Base-by-base conservation (phyloP, 2,797 vertebrate species). In the Carcharodon carcharias region DNA sequence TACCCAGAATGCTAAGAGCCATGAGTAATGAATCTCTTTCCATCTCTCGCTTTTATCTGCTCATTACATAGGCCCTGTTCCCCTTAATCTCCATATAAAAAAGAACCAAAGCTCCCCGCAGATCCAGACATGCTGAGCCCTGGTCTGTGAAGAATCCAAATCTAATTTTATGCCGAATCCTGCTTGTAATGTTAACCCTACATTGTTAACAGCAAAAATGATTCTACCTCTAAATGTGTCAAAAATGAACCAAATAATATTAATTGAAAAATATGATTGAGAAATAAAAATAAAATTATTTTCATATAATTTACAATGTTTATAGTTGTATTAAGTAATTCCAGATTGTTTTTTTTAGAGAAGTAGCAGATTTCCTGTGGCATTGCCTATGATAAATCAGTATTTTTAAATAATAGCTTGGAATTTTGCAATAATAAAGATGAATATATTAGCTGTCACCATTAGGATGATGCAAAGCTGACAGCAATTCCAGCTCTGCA, bases 51-150 rank as follows among this genome's bases (percentile, higher is more conserved):
- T 95, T 95, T 95, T 95, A 95, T 95, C 69, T 95, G 94, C 94
- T 95, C 94, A 77, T 95, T 77, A 95, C 94, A 95, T 58, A 95
- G 94, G 94, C 67, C 94, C 94, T 77, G 65, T 73, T 95, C 94
- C 63, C 69, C 94, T 95, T 95, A 95, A 95, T 95, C 94, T 95
- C 94, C 94, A 95, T 95, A 95, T 95, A 95, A 95, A 95, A 95
- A 95, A 95, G 93, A 95, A 95, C 50, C 69, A 95, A 95, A 73
- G 94, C 94, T 95, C 94, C 94, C 94, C 45, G 69, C 69, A 95
- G 94, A 95, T 95, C 94, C 69, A 95, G 94, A 77, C 94, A 95
- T 95, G 94, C 94, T 95, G 94, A 77, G 94, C 94, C 94, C 69
- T 54, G 50, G 94, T 95, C 94, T 95, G 94, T 95, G 94, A 77